phyloP scores from a whole-genome alignment of 37 sponge, comb jelly and placozoan species.

The Geodia barretti region DNA sequence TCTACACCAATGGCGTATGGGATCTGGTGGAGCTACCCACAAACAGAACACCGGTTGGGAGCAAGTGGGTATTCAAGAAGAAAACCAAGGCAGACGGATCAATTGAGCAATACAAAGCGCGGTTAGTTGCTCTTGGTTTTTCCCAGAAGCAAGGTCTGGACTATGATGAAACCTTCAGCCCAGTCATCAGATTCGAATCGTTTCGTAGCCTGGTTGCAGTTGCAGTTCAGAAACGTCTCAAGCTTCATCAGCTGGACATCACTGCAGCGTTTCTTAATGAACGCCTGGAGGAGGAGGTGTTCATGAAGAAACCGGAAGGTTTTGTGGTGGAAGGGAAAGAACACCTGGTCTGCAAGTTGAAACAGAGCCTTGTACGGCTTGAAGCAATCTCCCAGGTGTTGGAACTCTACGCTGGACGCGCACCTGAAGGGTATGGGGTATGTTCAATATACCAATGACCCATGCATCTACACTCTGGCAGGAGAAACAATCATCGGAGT shows the following conservation, averaged over 20 bases:
- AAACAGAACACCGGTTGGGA: conserved; percentile 2
- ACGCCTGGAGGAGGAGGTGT: conserved; percentile 56
- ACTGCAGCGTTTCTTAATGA: conserved; percentile 61
- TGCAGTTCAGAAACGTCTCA: conserved; percentile 19
- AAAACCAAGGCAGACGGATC: conserved; percentile 18
- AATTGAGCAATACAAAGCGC: conserved; percentile 33
- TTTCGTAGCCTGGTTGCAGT: conserved; percentile 32
- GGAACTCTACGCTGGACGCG: conserved; percentile 50
- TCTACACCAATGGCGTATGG: conserved; percentile 22
- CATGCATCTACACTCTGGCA: conserved; percentile 24
- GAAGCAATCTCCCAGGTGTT: conserved; percentile 64
- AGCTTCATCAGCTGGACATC: conserved; percentile 29
- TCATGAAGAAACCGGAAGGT: conserved; percentile 73
- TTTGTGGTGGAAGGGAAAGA: conserved; percentile 56
- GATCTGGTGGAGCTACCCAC: conserved; percentile 4
- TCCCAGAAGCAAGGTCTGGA: conserved; percentile 33
- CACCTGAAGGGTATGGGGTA: conserved; percentile 67
- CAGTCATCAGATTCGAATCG: conserved; percentile 35
- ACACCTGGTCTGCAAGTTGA: conserved; percentile 67
- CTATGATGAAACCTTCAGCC: conserved; percentile 46
- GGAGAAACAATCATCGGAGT: conserved; percentile 22
- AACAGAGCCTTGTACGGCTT: conserved; percentile 70
- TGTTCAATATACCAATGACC: conserved; percentile 50
- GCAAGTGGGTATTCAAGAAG: conserved; percentile 15
- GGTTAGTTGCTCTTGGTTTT: conserved; percentile 43